phyloP scores from a whole-genome alignment of 2,888 invertebrate species.

The Cantharis lateralis region DNA sequence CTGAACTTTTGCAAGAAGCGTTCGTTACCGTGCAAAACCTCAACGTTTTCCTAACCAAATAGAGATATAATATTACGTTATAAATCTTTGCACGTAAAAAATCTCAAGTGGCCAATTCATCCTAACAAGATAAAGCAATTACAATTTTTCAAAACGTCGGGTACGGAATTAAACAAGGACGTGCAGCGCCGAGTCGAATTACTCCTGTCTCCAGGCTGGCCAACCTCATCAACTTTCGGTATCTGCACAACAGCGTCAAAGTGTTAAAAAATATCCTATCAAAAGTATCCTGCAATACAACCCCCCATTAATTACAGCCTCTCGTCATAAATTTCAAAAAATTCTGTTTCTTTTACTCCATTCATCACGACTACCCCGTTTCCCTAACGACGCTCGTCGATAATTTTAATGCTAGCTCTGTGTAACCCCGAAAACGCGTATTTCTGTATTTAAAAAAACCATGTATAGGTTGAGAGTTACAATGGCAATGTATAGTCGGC shows the following conservation, averaged over 20 bases:
- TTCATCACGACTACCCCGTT: background rate
- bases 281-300: constrained; percentile 7
- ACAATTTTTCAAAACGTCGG: constrained; percentile 56
- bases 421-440: background rate
- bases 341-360: background rate
- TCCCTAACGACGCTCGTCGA: background rate
- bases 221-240: constrained; percentile 32
- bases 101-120: constrained; percentile 54
- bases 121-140: constrained; percentile 54
- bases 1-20: background rate
- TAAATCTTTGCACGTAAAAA: constrained; percentile 51
- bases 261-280: constrained; percentile 26
- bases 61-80: constrained; percentile 36
- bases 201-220: constrained; percentile 33
- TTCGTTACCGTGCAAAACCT: constrained; percentile 6
- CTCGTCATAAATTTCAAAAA: background rate
- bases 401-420: background rate
- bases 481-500: background rate
- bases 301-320: background rate
- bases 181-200: constrained; percentile 46
- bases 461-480: background rate
- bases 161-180: constrained; percentile 51
- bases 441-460: background rate
- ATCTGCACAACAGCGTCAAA: constrained; percentile 17
- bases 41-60: constrained; percentile 16